Base-by-base conservation (phyloP, 2,888 invertebrate genomes). In the Meteorus cinctellus region DNA sequence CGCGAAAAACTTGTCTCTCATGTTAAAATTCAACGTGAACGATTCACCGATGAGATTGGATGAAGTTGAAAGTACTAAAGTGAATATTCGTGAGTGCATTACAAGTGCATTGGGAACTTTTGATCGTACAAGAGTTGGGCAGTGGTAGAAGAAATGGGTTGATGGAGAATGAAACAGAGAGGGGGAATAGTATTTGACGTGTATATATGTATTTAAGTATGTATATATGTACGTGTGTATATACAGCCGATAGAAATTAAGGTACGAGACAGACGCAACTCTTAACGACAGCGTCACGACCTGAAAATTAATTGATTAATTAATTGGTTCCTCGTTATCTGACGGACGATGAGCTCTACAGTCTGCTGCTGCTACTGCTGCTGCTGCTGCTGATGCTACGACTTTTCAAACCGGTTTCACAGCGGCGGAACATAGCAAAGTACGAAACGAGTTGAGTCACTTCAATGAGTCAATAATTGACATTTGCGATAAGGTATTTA, bases 1-100 rank as follows among this genome's bases (percentile, higher is more conserved):
- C 62, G 71, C 34, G 81, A 85, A 85, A 85, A 85, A 85, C 81
- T 84, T 82, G 84, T 69, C 77, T 79, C 67, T 34, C 72, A 66
- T 65, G 36, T 19, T 55, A 65, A 65, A 65, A 65, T 65, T 65
- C 65, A 65, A 65, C 24, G 10, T 62, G 6, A 31, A 62, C 62
- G 65, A 65, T 65, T 65, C 12, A 24, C 36, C 65, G 19, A 65
- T 65, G n/a, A 41, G 65, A 62, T 29, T 29, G 31, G 62, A 8
- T 31, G 62, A 27, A 62, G 62, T 62, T 62, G n/a, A 62, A 62
- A 62, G 62, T 27, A 31, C 29, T 31, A 62, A 62, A 27, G 29
- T 62, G 62, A 34, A 65, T 65, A 41, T 65, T 34, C 24, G 65
- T 65, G 36, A 36, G 36, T 65, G 65, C 36, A 65, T 65, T 65